Evolutionary conservation across 2,113 vertebrate species (phyloP), one percentile per base, ranked within the genome.

Genomic region (Charadrius vociferus): DNA sequence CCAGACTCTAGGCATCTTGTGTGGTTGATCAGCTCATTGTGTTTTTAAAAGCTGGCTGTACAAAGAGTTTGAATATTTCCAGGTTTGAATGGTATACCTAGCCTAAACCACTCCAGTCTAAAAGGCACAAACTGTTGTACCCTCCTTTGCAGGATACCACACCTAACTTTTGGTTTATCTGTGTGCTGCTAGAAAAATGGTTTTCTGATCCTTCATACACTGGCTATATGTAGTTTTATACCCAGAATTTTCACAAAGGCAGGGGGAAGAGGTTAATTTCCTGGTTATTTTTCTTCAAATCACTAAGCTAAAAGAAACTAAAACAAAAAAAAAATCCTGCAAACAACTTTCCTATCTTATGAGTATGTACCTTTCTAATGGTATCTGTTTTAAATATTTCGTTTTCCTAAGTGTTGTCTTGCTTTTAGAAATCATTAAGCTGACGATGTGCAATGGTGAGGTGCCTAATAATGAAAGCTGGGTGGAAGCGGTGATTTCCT

Each of bases 151-250:
- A 93, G 93, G 53, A 65, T n/a, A 16, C 81, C 34, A 43, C 16
- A n/a, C 55, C 8, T 58, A 59, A 92, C 32, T 93, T 93, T 18
- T 18, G 22, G 55, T 90, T 92, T 83, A 34, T 77, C 50, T 78
- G 13, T n/a, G 43, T 96, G 86, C 78, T 88, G 47, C 66, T 96
- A 53, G 86, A 93, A 96, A 97, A 97, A 90, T 45, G 52, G 37
- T 90, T 96, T 98, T 92, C 83, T 97, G 86, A 89, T 93, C 77
- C 32, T 94, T 92, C 50, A 10, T 91, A 85, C 62, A 34, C 49
- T 36, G 17, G 10, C 43, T 94, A 47, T 97, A 87, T 88, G 96
- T 95, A 94, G 90, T 90, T 96, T 89, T 93, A 78, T 85, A 77
- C 41, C 59, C 74, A 73, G 78, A 93, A 39, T 74, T 96, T 96